Percentiles rank a stretch among this genome's conserved stretches.
phyloP scores from a whole-genome alignment of 2,888 invertebrate genomes.

The Argyra leucocephala region DNA sequence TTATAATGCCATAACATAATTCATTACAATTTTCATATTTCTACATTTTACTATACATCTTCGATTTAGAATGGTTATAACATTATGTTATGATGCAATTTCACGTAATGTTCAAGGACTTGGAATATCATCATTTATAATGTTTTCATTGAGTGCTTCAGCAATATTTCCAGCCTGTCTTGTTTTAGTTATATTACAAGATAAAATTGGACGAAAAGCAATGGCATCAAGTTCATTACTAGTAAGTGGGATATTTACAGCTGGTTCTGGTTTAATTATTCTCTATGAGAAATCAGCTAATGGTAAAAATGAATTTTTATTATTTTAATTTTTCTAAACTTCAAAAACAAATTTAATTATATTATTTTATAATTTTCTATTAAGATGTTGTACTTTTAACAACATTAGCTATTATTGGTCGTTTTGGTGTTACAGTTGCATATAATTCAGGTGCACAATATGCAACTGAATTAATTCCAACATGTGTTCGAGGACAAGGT shows the following conservation, averaged over 20 bases:
- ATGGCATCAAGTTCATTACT: conserved; percentile 49
- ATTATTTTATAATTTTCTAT: background rate
- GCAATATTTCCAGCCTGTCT: conserved; percentile 51
- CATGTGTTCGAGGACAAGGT: conserved; percentile 53
- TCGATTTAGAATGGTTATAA: conserved; percentile 50
- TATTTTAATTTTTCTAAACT: no score
- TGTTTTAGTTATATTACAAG: conserved; percentile 40
- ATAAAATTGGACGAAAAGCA: conserved; percentile 46
- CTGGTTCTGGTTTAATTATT: conserved; percentile 43
- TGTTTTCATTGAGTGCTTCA: conserved; percentile 48
- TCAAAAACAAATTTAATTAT: background rate
- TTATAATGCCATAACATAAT: no score
- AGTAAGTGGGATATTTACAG: conserved; percentile 48
- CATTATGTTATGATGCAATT: conserved; percentile 52
- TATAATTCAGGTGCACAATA: conserved; percentile 57
- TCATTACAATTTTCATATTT: no score
- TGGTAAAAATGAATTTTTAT: conserved; percentile 26
- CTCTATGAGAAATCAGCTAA: conserved; percentile 24
- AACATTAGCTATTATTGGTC: conserved; percentile 46
- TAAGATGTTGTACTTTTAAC: conserved; percentile 37
- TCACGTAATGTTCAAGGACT: conserved; percentile 50
- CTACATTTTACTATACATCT: no score
- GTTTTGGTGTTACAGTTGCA: conserved; percentile 53
- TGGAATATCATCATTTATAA: conserved; percentile 48
- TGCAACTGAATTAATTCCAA: conserved; percentile 55